Evolutionary conservation across 2,888 invertebrate species (phyloP).

Genomic region (Thera britannica): DNA sequence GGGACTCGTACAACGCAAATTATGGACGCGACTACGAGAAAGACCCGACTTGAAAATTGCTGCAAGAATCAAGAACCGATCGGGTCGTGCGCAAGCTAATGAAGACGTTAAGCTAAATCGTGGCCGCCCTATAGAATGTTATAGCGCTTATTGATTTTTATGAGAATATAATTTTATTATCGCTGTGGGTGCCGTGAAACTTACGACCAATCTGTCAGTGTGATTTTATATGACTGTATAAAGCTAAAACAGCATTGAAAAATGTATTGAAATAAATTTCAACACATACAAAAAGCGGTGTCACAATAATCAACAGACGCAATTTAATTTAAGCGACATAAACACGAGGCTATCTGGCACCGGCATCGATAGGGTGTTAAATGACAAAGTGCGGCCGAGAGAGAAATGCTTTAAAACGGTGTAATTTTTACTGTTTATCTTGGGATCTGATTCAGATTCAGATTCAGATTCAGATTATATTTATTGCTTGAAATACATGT

Average conservation of each 20-base stretch:
- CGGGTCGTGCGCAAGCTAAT: constrained; percentile 76
- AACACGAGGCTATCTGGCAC: constrained; percentile 77
- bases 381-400: constrained; percentile 78
- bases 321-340: constrained; percentile 82
- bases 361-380: constrained; percentile 80
- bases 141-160: constrained; percentile 79
- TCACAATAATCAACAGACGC: constrained; percentile 78
- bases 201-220: constrained; percentile 30
- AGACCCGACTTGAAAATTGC: constrained; percentile 73
- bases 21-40: constrained; percentile 63
- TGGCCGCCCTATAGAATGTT: constrained; percentile 68
- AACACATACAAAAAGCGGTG: constrained; percentile 70
- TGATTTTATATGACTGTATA: constrained; percentile 13
- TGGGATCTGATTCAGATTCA: no score
- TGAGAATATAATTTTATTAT: constrained; percentile 73
- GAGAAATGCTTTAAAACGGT: constrained; percentile 76
- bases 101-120: constrained; percentile 80
- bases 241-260: constrained; percentile 45
- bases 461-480: no score
- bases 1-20: constrained; percentile 73
- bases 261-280: constrained; percentile 67
- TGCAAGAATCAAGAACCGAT: constrained; percentile 61
- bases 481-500: no score
- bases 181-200: constrained; percentile 52
- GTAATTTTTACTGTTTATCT: constrained; percentile 77